A percentile compares a stretch with the other conserved stretches of the same genome.
phyloP scores from a whole-genome alignment of 2,888 invertebrate species.

The Meghimatium bilineatum region DNA sequence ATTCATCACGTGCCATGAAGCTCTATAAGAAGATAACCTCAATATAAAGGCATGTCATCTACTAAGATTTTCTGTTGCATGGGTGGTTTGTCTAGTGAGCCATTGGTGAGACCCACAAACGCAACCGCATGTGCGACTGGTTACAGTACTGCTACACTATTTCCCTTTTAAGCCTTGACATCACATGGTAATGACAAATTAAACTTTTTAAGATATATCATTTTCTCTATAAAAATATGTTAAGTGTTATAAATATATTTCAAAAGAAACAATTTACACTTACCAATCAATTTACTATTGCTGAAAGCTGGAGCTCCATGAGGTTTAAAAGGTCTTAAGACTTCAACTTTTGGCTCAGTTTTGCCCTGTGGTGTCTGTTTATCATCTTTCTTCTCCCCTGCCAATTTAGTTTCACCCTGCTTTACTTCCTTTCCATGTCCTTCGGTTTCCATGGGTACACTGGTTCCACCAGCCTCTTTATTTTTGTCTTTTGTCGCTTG shows the following conservation, averaged over 20 bases:
- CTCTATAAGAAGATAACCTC: no score
- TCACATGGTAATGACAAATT: no score
- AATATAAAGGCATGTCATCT: no score
- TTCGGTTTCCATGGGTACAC: not conserved
- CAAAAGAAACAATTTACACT: not conserved
- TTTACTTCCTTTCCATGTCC: not conserved
- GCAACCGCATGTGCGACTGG: no score
- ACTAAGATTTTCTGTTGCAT: no score
- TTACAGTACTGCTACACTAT: no score
- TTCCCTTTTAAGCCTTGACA: no score
- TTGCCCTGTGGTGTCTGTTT: not conserved
- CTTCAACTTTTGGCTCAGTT: conserved; percentile 2
- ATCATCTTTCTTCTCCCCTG: conserved; percentile 32
- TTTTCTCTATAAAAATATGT: no score
- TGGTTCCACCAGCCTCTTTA: not conserved
- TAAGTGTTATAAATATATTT: not conserved
- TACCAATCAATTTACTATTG: conserved; percentile 20
- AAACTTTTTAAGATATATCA: no score
- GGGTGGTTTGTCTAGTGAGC: no score
- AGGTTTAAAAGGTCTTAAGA: conserved; percentile 31
- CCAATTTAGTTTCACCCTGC: not conserved
- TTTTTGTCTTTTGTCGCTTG: not conserved
- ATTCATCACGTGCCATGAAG: no score
- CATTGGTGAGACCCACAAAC: no score
- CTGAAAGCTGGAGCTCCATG: conserved; percentile 23